phyloP scores from a whole-genome alignment of 2,113 vertebrate genomes.

The Bos javanicus region DNA sequence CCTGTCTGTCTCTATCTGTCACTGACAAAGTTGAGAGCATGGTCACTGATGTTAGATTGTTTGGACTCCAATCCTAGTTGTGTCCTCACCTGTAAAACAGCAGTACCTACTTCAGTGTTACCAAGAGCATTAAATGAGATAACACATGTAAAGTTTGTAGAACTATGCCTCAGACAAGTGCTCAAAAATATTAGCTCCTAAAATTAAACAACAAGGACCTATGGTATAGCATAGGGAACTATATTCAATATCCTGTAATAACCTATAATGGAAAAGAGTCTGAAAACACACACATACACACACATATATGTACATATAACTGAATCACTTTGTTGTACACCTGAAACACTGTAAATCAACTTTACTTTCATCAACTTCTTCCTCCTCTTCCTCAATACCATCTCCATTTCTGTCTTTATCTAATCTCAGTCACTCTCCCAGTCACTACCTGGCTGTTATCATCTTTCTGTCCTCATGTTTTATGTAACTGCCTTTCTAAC shows the following conservation, averaged over 20 bases:
- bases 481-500: slow-evolving; percentile 3
- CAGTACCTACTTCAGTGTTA: not conserved
- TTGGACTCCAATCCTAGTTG: not conserved
- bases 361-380: not conserved
- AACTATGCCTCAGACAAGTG: slow-evolving; percentile 2
- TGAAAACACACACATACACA: not conserved
- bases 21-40: not conserved
- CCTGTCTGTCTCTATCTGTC: not conserved
- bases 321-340: not conserved
- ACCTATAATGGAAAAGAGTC: not conserved
- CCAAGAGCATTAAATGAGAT: not conserved
- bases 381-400: not conserved
- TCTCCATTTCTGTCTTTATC: not conserved
- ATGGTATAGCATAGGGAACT: not conserved
- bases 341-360: not conserved
- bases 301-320: not conserved
- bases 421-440: not conserved
- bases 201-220: not conserved
- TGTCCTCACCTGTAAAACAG: slow-evolving; percentile 12
- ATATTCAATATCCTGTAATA: not conserved
- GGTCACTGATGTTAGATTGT: not conserved
- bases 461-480: not conserved
- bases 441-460: not conserved
- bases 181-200: not conserved
- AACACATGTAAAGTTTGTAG: not conserved